phyloP scores from a whole-genome alignment of 2,888 invertebrate genomes.

The Drosophila mulleri region DNA sequence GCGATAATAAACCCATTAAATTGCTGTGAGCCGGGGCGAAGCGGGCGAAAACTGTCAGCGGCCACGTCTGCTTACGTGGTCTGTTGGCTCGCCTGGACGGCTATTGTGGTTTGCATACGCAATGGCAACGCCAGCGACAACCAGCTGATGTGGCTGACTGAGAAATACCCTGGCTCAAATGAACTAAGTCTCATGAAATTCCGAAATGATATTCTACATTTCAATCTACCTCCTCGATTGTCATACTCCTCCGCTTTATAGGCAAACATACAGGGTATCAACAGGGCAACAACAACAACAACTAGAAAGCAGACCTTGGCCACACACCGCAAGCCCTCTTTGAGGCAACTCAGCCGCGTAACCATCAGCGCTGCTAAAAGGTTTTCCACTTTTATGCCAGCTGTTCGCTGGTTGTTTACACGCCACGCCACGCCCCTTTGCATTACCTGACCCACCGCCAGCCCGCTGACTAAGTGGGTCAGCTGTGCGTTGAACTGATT shows the following conservation, averaged over 20 bases:
- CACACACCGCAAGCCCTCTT: neutral
- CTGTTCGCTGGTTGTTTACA: constrained; percentile 61
- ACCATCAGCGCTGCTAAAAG: constrained; percentile 41
- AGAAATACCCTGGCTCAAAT: neutral
- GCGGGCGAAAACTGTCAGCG: constrained; percentile 58
- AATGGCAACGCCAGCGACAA: constrained; percentile 2
- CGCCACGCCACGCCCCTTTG: constrained; percentile 9
- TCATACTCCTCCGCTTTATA: neutral
- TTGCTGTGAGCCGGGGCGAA: constrained; percentile 41
- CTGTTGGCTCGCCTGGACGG: constrained; percentile 41
- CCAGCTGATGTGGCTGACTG: neutral
- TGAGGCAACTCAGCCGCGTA: constrained; percentile 3
- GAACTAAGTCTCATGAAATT: no score
- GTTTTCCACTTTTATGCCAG: constrained; percentile 50
- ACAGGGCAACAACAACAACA: constrained; percentile 7
- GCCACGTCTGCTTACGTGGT: constrained; percentile 49
- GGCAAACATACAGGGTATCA: neutral
- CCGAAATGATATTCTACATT: neutral
- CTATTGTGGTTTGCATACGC: constrained; percentile 64
- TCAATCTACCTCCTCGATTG: neutral
- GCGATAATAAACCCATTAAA: constrained; percentile 80
- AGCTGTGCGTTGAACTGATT: constrained; percentile 78
- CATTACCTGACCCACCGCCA: neutral
- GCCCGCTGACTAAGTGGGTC: constrained; percentile 60
- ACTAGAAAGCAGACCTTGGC: no score